These are phyloP conservation scores for Ericerus pela DNA, from an alignment of 1,140 invertebrate species.

Conservation along the genomic window DNA sequence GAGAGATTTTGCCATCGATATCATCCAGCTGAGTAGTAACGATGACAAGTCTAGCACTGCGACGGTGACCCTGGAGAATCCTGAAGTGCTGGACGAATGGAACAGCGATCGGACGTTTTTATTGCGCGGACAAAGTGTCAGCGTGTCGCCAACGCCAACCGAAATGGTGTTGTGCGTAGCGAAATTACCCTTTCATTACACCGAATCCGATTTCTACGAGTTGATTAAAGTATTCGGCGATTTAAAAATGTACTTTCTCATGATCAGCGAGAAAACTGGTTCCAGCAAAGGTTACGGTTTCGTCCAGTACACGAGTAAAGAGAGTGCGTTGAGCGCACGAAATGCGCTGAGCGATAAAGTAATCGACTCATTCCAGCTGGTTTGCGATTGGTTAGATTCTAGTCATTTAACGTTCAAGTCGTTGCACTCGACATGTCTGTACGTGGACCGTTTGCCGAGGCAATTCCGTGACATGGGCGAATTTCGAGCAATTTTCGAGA, in stretches of 20 bases:
- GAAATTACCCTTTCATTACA: slow-evolving; percentile 34
- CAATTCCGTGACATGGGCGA: slow-evolving; percentile 39
- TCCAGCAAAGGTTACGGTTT: slow-evolving; percentile 45
- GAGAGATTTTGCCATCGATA: slow-evolving; percentile 29
- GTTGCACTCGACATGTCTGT: slow-evolving; percentile 39
- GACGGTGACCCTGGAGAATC: slow-evolving; percentile 29
- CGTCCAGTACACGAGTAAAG: slow-evolving; percentile 38
- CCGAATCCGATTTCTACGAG: slow-evolving; percentile 35
- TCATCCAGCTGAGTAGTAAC: slow-evolving; percentile 25
- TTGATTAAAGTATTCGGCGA: slow-evolving; percentile 35
- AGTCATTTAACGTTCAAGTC: slow-evolving; percentile 35
- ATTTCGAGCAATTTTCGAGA: slow-evolving; percentile 38
- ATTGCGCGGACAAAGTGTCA: slow-evolving; percentile 32
- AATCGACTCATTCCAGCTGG: slow-evolving; percentile 31
- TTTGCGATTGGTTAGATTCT: slow-evolving; percentile 40
- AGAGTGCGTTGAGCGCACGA: slow-evolving; percentile 35
- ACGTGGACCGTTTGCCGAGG: slow-evolving; percentile 37
- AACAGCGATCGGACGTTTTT: slow-evolving; percentile 28
- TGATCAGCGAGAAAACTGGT: slow-evolving; percentile 39
- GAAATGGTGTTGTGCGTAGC: slow-evolving; percentile 41
- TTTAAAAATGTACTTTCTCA: slow-evolving; percentile 37
- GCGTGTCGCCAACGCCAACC: slow-evolving; percentile 33
- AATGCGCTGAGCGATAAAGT: slow-evolving; percentile 35
- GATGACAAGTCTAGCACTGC: slow-evolving; percentile 30
- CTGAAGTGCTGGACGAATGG: slow-evolving; percentile 32